Evolutionary conservation across 2,113 vertebrate species (phyloP), one percentile per base, ranked within the genome.

Genomic region (Reinhardtius hippoglossoides): DNA sequence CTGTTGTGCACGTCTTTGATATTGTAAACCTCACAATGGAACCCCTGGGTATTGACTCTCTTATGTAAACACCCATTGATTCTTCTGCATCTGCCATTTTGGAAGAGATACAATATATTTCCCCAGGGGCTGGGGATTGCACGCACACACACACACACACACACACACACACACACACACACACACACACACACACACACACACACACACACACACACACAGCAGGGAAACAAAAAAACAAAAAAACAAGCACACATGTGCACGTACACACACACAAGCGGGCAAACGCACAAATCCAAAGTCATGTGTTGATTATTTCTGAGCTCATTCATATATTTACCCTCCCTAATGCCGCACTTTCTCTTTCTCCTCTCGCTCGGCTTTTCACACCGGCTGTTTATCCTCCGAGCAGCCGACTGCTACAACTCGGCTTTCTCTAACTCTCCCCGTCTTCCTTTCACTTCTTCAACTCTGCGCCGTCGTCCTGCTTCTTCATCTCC

Each of bases 1-100:
- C 80, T 72, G 76, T 79, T 79, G 80, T 78, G 61, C 67, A 64
- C 4, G 4, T 90, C 91, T 91, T 87, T 87, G 82, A 85, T 90
- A 72, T 75, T 72, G 78, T 82, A 85, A 92, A 89, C 68, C 84
- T 83, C 65, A 67, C 83, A 76, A 61, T 80, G 75, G 62, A 65
- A 78, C 83, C 77, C 80, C 75, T 80, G 86, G 71, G 67, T 81
- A 93, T 91, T 78, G 92, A 93, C 89, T 88, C 81, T 86, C 74
- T 94, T 92, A 93, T 91, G 88, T 93, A 94, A 94, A 91, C 91
- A 88, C 72, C 69, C 81, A 94, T 93, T 89, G 93, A 94, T 94
- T 90, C 81, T 83, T 24, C 79, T 80, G 85, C 86, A 84, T 88
- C 81, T 90, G 89, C 88, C 88, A 90, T 93, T 93, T 91, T 93